Evolutionary conservation across 2,797 vertebrate species (phyloP).

Genomic region (Petrocephalus sullivani): DNA sequence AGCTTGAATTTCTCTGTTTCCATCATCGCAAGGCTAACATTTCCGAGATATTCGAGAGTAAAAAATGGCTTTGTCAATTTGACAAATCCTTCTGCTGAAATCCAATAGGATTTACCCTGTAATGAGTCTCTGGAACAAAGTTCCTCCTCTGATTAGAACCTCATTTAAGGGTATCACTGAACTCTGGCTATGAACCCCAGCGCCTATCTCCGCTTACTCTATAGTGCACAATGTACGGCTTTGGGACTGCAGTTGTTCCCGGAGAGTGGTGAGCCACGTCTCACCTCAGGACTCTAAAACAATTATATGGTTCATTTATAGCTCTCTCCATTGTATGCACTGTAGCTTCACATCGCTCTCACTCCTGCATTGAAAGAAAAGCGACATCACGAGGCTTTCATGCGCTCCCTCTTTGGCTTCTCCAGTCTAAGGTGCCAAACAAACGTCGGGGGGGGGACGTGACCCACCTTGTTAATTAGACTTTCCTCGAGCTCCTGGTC

Average conservation of each 20-base stretch:
- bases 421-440: not conserved
- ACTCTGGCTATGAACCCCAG: not conserved
- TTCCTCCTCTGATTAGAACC: not conserved
- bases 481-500: not conserved
- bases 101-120: slow-evolving; percentile 15
- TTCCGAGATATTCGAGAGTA: not conserved
- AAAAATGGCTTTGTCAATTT: slow-evolving; percentile 4
- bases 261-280: not conserved
- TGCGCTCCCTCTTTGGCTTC: not conserved
- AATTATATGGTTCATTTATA: not conserved
- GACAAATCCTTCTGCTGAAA: slow-evolving; percentile 15
- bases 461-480: not conserved
- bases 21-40: not conserved
- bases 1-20: slow-evolving; percentile 6
- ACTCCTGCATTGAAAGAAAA: not conserved
- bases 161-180: not conserved
- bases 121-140: not conserved
- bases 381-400: not conserved
- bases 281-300: not conserved
- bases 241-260: not conserved
- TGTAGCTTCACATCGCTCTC: not conserved
- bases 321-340: not conserved
- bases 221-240: not conserved
- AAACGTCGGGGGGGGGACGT: not conserved
- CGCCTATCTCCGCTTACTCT: not conserved